Base-by-base conservation (phyloP, 2,113 vertebrate species). In the Suncus etruscus region DNA sequence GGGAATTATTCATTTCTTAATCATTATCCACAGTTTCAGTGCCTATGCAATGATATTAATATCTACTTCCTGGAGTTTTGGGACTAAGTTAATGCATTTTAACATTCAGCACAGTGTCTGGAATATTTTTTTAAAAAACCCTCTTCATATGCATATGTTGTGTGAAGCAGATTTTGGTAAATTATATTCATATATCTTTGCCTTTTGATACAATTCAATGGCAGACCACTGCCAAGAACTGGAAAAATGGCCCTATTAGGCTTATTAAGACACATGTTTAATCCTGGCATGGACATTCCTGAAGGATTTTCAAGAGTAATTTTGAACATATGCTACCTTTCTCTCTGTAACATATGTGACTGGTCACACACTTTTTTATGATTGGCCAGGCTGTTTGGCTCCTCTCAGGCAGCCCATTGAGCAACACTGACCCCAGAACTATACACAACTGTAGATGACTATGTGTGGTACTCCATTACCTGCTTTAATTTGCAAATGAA, bases 1-100 rank as follows among this genome's bases (percentile, higher is more conserved):
- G 58, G 22, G 88, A 65, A 4, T 58, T 58, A 27, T 6, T 86
- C 11, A 70, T 87, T 73, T 80, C 51, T 73, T 80, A 70, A 29
- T 51, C 68, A 11, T 79, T 87, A 82, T 94, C 25, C 80, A 93
- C 31, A 47, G 69, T 88, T 79, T 51, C 22, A 90, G n/a, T 58
- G 6, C 61, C 54, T 81, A 3, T 79, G 81, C 83, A 86, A 85
- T 61, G 48, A 25, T 82, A 70, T 50, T 76, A 58, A 74, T 70
- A 31, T 14, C 75, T 65, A 3, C 32, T 7, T 85, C 50, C 69
- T 86, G 18, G 65, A 90, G 31, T 66, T 90, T 31, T 81, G 83
- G 48, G 47, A 32, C 39, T 72, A 22, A 31, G 47, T 65, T 18
- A 32, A 58, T 75, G 31, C 31, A 75, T 58, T 48, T 63, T 73